Evolutionary conservation across 2,797 vertebrate genomes (phyloP).

Genomic region (Helicolenus hilgendorfi): DNA sequence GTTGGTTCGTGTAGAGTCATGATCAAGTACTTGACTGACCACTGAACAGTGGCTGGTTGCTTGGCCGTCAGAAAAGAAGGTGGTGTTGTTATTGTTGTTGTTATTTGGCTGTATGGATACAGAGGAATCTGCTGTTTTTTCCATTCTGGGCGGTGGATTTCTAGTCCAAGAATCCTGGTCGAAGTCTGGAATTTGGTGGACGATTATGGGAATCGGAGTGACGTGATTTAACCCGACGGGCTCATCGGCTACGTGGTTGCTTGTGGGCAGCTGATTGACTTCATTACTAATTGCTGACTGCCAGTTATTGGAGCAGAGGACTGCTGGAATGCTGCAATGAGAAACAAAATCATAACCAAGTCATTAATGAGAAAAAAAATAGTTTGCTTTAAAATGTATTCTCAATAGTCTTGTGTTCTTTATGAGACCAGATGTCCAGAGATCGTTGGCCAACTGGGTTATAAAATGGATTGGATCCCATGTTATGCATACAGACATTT

Average conservation of each 20-base stretch:
- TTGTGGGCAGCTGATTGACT: constrained; percentile 25
- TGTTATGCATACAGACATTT: neutral
- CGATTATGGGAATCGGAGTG: neutral
- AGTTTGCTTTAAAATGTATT: neutral
- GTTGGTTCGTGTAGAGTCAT: neutral
- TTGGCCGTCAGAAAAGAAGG: neutral
- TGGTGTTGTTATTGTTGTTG: constrained; percentile 77
- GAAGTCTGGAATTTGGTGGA: constrained; percentile 71
- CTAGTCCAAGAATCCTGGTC: constrained; percentile 69
- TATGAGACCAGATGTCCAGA: neutral
- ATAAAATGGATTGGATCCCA: neutral
- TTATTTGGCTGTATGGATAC: constrained; percentile 32
- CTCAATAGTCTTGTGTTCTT: constrained; percentile 7
- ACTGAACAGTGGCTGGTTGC: neutral
- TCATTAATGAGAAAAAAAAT: neutral
- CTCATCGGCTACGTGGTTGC: constrained; percentile 28
- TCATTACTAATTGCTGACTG: constrained; percentile 83
- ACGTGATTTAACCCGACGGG: constrained; percentile 37
- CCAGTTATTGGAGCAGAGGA: constrained; percentile 95
- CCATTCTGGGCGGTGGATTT: neutral
- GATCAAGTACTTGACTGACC: neutral
- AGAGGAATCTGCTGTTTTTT: constrained; percentile 4
- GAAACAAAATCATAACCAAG: constrained; percentile 26
- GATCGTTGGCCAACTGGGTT: neutral
- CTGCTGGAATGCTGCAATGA: constrained; percentile 92